phyloP scores from a whole-genome alignment of 1,140 invertebrate genomes.

The Anoplophora glabripennis region DNA sequence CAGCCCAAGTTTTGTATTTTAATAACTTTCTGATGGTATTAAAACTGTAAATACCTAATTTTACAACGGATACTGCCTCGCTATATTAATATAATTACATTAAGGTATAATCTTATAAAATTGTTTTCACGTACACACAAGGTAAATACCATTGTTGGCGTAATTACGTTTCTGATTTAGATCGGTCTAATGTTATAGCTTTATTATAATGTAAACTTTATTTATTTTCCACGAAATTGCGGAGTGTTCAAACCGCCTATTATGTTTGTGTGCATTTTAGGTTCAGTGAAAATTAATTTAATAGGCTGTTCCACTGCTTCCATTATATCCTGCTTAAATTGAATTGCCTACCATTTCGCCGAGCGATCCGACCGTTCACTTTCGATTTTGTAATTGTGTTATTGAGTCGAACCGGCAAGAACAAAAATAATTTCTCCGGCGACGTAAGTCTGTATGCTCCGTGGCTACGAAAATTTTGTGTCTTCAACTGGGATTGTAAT shows the following conservation, averaged over 20 bases:
- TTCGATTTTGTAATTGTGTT: too few relatives aligned
- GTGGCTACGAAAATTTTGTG: too few relatives aligned
- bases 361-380: too few relatives aligned
- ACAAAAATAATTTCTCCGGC: too few relatives aligned
- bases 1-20: conserved; percentile 20
- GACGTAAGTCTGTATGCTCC: too few relatives aligned
- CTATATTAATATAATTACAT: conserved; percentile 22
- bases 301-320: conserved; percentile 1
- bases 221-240: conserved; percentile 10
- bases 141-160: background rate
- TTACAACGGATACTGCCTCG: conserved; percentile 20
- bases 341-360: too few relatives aligned
- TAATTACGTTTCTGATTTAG: conserved; percentile 3
- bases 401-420: too few relatives aligned
- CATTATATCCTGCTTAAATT: background rate
- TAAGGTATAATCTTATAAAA: conserved; percentile 16
- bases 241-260: conserved; percentile 1
- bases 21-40: conserved; percentile 22
- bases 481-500: too few relatives aligned
- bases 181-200: conserved; percentile 14
- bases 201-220: conserved; percentile 8
- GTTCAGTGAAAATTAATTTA: conserved; percentile 10
- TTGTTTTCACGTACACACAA: conserved; percentile 15
- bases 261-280: background rate
- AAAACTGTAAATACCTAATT: conserved; percentile 27